phyloP scores from a whole-genome alignment of 1,140 invertebrate species.

The Drosophila guanche region DNA sequence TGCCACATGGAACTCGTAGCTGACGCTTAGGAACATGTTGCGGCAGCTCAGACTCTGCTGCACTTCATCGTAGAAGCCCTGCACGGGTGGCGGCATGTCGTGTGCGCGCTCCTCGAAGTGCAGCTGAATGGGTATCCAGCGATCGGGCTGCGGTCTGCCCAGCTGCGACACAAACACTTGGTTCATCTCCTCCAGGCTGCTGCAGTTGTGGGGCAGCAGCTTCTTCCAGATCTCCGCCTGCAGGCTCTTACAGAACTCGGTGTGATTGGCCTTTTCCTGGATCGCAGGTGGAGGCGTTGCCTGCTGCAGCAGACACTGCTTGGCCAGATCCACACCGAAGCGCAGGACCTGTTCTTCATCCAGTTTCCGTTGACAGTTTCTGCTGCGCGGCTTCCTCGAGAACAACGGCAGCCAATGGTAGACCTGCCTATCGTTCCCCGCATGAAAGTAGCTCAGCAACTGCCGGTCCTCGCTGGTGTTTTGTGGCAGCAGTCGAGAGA shows the following conservation, averaged over 20 bases:
- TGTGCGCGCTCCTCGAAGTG: constrained; percentile 23
- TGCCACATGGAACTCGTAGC: constrained; percentile 69
- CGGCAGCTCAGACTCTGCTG: constrained; percentile 62
- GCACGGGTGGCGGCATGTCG: constrained; percentile 25
- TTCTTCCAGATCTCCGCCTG: constrained; percentile 54
- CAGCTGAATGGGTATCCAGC: constrained; percentile 68
- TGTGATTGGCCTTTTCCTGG: constrained; percentile 52
- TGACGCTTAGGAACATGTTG: constrained; percentile 69
- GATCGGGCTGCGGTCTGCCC: constrained; percentile 54
- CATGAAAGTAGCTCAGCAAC: constrained; percentile 53
- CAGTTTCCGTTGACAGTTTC: constrained; percentile 24
- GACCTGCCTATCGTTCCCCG: not conserved
- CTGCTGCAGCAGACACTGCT: constrained; percentile 56
- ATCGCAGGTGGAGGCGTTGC: constrained; percentile 12
- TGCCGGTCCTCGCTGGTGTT: constrained; percentile 36
- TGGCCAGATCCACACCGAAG: constrained; percentile 58
- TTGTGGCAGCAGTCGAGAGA: constrained; percentile 32
- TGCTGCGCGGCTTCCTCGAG: not conserved
- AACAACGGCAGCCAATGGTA: constrained; percentile 55
- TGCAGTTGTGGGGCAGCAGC: constrained; percentile 51
- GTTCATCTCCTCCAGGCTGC: constrained; percentile 19
- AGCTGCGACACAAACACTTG: constrained; percentile 61
- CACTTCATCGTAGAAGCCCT: constrained; percentile 44
- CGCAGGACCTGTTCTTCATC: constrained; percentile 21
- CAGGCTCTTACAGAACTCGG: constrained; percentile 57